A percentile compares a stretch with the other conserved stretches of the same genome.
phyloP scores from a whole-genome alignment of 2,113 vertebrate species.

The Archilochus colubris region DNA sequence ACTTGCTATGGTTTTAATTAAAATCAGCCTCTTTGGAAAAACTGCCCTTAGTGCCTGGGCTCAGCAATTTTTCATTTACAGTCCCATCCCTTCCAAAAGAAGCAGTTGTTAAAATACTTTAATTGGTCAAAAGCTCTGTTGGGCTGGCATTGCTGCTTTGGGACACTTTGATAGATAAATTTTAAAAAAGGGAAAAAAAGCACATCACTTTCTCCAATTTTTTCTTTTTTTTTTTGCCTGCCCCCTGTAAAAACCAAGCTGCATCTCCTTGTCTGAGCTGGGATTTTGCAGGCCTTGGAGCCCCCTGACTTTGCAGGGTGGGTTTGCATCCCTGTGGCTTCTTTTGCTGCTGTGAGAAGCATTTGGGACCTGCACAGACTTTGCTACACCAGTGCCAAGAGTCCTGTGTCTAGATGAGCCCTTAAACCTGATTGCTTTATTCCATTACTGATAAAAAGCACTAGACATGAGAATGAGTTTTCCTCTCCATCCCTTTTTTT shows the following conservation, averaged over 20 bases:
- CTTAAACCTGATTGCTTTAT: constrained; percentile 56
- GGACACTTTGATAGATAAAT: neutral
- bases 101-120: neutral
- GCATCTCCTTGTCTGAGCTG: neutral
- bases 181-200: neutral
- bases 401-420: constrained; percentile 51
- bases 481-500: constrained; percentile 42
- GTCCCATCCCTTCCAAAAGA: neutral
- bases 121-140: neutral
- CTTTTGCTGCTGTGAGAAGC: neutral
- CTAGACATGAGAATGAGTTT: constrained; percentile 64
- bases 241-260: neutral
- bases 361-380: neutral
- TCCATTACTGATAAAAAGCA: constrained; percentile 66
- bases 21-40: neutral
- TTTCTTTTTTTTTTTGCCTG: neutral
- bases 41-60: neutral
- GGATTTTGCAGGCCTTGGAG: constrained; percentile 12
- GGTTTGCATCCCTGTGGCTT: neutral
- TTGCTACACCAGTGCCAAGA: constrained; percentile 9
- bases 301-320: neutral
- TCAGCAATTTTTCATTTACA: neutral
- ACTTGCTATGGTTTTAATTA: neutral
- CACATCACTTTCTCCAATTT: too few species aligned
- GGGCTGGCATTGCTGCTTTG: neutral